Conservation (phyloP, 2,888 invertebrate species). For the Eudasyphora cyanicolor region DNA sequence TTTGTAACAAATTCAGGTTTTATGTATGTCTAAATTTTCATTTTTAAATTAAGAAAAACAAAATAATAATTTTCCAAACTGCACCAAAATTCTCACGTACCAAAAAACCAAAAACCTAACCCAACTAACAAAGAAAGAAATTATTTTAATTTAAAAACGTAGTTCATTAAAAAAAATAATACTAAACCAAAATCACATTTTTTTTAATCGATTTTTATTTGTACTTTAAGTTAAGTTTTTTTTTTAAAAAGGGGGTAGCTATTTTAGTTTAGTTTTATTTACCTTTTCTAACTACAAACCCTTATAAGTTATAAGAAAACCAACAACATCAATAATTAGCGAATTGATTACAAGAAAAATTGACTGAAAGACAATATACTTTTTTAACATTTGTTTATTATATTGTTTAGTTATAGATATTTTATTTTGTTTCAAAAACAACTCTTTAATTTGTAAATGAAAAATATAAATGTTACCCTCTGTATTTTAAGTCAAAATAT, state of each 20-base stretch:
- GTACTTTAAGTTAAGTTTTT: not conserved
- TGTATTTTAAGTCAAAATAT: slow-evolving; percentile 40
- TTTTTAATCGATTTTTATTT: slow-evolving; percentile 28
- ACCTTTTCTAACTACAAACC: not conserved
- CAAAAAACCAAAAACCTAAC: slow-evolving; percentile 27
- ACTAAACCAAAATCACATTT: slow-evolving; percentile 42
- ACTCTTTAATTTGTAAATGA: slow-evolving; percentile 32
- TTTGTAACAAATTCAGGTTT: slow-evolving; percentile 15
- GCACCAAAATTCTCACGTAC: slow-evolving; percentile 66
- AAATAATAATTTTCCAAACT: slow-evolving; percentile 35
- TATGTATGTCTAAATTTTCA: slow-evolving; percentile 28
- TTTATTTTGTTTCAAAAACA: slow-evolving; percentile 44
- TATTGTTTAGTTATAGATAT: slow-evolving; percentile 13
- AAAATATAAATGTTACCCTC: slow-evolving; percentile 66
- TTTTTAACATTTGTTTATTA: not conserved
- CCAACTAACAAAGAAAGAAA: slow-evolving; percentile 36
- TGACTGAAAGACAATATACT: not conserved
- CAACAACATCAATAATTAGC: not conserved
- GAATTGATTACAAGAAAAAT: not conserved
- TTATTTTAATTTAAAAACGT: slow-evolving; percentile 48
- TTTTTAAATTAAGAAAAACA: slow-evolving; percentile 24
- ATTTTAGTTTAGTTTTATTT: slow-evolving; percentile 47
- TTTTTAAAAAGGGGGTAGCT: slow-evolving; percentile 67
- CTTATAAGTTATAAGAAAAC: too few relatives aligned
- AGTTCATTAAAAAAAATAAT: slow-evolving; percentile 44